phyloP scores from a whole-genome alignment of 2,797 vertebrate genomes.

The Lacerta bilineata region DNA sequence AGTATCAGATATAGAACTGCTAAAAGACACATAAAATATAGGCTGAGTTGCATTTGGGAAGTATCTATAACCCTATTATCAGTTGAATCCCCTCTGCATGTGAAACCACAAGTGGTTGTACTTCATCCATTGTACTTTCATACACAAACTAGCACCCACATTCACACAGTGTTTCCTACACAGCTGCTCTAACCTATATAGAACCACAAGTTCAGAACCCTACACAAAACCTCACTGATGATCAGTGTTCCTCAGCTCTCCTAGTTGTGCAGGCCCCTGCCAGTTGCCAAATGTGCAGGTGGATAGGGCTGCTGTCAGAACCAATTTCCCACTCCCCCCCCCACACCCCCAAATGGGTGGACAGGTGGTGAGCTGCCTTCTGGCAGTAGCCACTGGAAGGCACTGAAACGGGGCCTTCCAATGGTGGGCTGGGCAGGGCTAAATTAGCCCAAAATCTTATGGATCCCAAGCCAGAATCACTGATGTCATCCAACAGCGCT shows the following conservation, averaged over 20 bases:
- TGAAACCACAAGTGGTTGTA: not conserved
- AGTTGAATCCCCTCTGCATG: not conserved
- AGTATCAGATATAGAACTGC: constrained; percentile 3
- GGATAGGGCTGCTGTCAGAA: too few species aligned
- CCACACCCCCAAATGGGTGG: too few species aligned
- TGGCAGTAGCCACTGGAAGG: too few species aligned
- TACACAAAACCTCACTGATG: not conserved
- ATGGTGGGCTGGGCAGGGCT: too few species aligned
- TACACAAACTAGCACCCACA: not conserved
- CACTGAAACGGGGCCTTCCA: too few species aligned
- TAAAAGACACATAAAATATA: not conserved
- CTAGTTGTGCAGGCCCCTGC: too few species aligned
- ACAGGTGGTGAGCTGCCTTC: too few species aligned
- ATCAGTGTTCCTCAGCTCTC: not conserved
- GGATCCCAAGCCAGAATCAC: too few species aligned
- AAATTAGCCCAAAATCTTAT: too few species aligned
- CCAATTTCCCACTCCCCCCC: too few species aligned
- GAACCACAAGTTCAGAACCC: not conserved
- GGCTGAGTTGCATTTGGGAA: not conserved
- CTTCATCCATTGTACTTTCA: not conserved
- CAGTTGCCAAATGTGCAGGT: too few species aligned
- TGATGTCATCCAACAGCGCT: too few species aligned
- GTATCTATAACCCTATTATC: not conserved
- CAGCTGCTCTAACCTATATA: not conserved
- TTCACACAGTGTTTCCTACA: not conserved